A percentile compares a stretch with the other conserved stretches of the same genome.
Conservation (phyloP, 2,797 vertebrate genomes). For the Siniperca scherzeri region DNA sequence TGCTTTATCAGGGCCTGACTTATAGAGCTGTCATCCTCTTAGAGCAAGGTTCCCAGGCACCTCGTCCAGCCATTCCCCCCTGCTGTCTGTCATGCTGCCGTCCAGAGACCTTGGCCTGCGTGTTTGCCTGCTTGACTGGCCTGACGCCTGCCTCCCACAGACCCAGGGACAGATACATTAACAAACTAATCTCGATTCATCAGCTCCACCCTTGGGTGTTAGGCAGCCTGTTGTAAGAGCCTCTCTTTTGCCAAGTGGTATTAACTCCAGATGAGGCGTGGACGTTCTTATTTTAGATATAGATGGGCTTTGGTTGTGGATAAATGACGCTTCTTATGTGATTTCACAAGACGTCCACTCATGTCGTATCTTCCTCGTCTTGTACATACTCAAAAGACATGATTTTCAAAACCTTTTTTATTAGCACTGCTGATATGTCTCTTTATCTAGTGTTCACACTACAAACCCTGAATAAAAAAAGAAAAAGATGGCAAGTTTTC, state of each 20-base stretch:
- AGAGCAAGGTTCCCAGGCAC: constrained; percentile 76
- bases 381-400: constrained; percentile 9
- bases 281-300: constrained; percentile 40
- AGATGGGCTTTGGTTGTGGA: constrained; percentile 6
- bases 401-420: constrained; percentile 21
- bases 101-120: constrained; percentile 64
- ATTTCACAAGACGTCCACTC: constrained; percentile 8
- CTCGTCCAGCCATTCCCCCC: constrained; percentile 50
- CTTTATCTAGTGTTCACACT: constrained; percentile 34
- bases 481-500: constrained; percentile 48
- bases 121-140: constrained; percentile 44
- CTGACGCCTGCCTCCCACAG: constrained; percentile 49
- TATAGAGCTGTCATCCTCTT: constrained; percentile 82
- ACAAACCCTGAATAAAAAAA: constrained; percentile 13
- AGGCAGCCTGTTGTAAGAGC: constrained; percentile 44
- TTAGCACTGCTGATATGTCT: constrained; percentile 23
- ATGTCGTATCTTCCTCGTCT: not conserved
- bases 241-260: constrained; percentile 49
- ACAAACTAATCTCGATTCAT: constrained; percentile 61
- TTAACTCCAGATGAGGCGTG: constrained; percentile 58
- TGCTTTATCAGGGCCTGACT: constrained; percentile 81
- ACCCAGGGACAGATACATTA: constrained; percentile 57
- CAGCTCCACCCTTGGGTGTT: constrained; percentile 60
- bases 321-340: constrained; percentile 4
- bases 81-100: constrained; percentile 69